A percentile compares a stretch with the other conserved stretches of the same genome.
These are phyloP conservation scores for Drosophila aldrichi DNA, from an alignment of 2,888 invertebrate species.

Conservation along the genomic window DNA sequence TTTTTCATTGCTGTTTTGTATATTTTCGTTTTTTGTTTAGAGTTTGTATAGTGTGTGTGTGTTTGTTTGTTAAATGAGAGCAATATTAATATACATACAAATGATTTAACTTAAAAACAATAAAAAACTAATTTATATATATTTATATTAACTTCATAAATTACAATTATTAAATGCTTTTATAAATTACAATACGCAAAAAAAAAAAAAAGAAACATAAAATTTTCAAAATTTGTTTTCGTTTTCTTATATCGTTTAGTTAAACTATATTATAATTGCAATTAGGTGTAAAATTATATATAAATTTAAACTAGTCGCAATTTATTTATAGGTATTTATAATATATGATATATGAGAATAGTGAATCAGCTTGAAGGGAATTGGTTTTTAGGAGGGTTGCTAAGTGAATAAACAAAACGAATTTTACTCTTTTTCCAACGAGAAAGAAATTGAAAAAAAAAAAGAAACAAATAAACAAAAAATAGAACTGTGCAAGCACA, in stretches of 20 bases:
- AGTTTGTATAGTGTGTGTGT: conserved; percentile 39
- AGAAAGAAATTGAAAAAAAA: conserved; percentile 1
- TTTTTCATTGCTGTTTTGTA: conserved; percentile 50
- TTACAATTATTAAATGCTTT: conserved; percentile 77
- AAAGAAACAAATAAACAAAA: conserved; percentile 9
- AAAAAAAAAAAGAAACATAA: conserved; percentile 47
- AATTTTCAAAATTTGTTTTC: conserved; percentile 58
- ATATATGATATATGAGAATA: conserved; percentile 22
- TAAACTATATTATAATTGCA: conserved; percentile 59
- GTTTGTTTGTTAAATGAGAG: conserved; percentile 55
- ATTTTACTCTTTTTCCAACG: neutral
- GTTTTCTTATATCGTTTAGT: conserved; percentile 33
- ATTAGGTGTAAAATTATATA: conserved; percentile 65
- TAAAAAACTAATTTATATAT: conserved; percentile 61
- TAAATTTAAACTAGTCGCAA: conserved; percentile 47
- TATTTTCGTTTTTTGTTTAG: conserved; percentile 37
- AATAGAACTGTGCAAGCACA: conserved; percentile 35
- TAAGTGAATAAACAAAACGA: conserved; percentile 13
- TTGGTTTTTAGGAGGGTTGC: neutral
- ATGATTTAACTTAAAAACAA: conserved; percentile 68
- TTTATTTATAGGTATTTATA: conserved; percentile 20
- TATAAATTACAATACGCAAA: conserved; percentile 62
- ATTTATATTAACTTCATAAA: conserved; percentile 47
- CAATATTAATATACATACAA: conserved; percentile 44
- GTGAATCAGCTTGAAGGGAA: conserved; percentile 14